Conservation (phyloP, 2,888 invertebrate genomes). For the Spisula subtruncata region DNA sequence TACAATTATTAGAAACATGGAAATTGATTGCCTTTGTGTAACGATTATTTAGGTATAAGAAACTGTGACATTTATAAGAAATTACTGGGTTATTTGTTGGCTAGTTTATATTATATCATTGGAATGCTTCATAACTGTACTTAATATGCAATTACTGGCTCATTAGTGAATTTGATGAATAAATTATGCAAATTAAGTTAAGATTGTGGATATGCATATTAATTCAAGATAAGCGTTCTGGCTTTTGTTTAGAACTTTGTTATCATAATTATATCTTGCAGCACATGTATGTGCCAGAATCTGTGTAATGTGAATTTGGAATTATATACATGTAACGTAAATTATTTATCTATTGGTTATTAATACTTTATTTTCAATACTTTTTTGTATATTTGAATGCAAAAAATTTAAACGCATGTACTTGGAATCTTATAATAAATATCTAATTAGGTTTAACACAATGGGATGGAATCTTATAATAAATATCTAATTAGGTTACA, state of each 20-base stretch:
- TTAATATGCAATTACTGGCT: not conserved
- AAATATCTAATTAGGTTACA: too few relatives aligned
- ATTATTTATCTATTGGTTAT: not conserved
- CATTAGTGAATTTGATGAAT: slow-evolving; percentile 45
- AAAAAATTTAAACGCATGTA: too few relatives aligned
- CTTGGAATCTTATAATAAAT: too few relatives aligned
- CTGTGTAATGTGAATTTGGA: too few relatives aligned
- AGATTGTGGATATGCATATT: slow-evolving; percentile 10
- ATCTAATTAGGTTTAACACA: too few relatives aligned
- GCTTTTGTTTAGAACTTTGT: slow-evolving; percentile 20
- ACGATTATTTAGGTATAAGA: not conserved
- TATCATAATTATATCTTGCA: not conserved
- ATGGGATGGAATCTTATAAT: too few relatives aligned
- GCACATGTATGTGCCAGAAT: not conserved
- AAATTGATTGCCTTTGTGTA: not conserved
- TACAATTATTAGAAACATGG: not conserved
- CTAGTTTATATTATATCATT: not conserved
- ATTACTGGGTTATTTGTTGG: not conserved
- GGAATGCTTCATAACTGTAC: not conserved
- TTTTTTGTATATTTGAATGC: too few relatives aligned
- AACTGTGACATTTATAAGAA: not conserved
- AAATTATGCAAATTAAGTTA: slow-evolving; percentile 58
- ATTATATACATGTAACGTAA: not conserved
- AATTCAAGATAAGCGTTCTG: slow-evolving; percentile 25
- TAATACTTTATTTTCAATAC: too few relatives aligned